These are phyloP conservation scores for Carcina quercana DNA, from an alignment of 2,888 invertebrate species.

Conservation along the genomic window DNA sequence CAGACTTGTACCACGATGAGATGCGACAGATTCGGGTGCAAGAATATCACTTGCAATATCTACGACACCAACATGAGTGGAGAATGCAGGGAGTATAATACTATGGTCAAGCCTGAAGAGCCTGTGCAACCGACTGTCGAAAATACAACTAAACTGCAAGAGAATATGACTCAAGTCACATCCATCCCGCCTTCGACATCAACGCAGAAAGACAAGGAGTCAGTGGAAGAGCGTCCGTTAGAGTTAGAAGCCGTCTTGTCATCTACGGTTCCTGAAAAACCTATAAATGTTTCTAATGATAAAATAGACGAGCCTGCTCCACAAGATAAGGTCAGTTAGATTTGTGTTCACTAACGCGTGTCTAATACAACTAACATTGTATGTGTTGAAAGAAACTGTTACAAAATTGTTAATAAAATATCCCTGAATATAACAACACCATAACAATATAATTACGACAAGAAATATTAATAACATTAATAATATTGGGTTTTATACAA, in stretches of 20 bases:
- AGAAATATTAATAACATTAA: no score
- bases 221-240: constrained; percentile 37
- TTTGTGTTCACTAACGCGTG: no score
- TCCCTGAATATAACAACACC: no score
- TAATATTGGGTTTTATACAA: no score
- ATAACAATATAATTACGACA: no score
- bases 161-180: constrained; percentile 15
- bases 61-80: constrained; percentile 63
- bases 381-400: background rate
- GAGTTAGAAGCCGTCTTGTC: constrained; percentile 51
- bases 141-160: constrained; percentile 11
- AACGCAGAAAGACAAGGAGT: constrained; percentile 18
- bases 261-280: constrained; percentile 34
- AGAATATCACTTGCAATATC: constrained; percentile 56
- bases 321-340: constrained; percentile 27
- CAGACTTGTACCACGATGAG: constrained; percentile 64
- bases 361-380: background rate
- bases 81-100: constrained; percentile 55
- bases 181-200: constrained; percentile 6
- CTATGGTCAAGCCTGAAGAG: constrained; percentile 29
- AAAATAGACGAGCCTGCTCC: constrained; percentile 13
- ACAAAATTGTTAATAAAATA: no score
- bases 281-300: constrained; percentile 4
- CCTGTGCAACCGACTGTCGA: constrained; percentile 23
- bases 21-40: constrained; percentile 49